A percentile compares a stretch with the other conserved stretches of the same genome.
These are phyloP conservation scores for Oncopodura yosiiana DNA, from an alignment of 1,140 invertebrate genomes.

Conservation along the genomic window DNA sequence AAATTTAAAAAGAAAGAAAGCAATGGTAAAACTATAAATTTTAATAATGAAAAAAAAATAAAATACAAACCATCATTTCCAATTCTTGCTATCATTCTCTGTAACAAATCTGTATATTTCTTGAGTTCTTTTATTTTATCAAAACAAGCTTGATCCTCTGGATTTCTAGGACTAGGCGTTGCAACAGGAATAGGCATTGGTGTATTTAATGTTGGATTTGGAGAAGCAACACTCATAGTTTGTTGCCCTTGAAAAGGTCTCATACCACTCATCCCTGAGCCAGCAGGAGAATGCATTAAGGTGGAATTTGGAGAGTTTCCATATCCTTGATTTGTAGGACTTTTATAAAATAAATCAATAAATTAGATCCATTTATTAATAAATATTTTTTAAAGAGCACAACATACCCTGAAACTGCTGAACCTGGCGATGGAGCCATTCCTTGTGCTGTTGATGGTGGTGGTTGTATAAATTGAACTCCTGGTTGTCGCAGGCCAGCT, in stretches of 20 bases:
- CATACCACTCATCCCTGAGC: conserved; percentile 11
- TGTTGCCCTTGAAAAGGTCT: conserved; percentile 12
- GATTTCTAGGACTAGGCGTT: conserved; percentile 51
- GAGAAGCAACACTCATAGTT: conserved; percentile 59
- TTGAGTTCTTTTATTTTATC: conserved; percentile 84
- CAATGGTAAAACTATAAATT: neutral
- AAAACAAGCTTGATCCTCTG: conserved; percentile 76
- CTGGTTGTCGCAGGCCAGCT: too few species aligned
- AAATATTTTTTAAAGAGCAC: too few species aligned
- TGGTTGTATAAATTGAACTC: too few species aligned
- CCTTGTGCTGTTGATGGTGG: too few species aligned
- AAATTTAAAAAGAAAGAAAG: neutral
- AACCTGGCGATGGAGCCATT: too few species aligned
- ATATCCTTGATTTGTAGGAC: conserved; percentile 55
- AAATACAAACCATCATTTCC: conserved; percentile 62
- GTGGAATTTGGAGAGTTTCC: conserved; percentile 56
- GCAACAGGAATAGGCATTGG: conserved; percentile 58
- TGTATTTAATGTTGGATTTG: conserved; percentile 68
- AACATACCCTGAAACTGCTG: too few species aligned
- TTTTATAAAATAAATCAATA: too few species aligned
- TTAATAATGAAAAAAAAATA: neutral
- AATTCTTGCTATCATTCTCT: conserved; percentile 73
- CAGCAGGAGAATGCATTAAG: conserved; percentile 42
- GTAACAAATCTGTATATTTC: conserved; percentile 84
- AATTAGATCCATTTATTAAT: too few species aligned